Percentiles rank a stretch among this genome's conserved stretches.
phyloP scores from a whole-genome alignment of 2,113 vertebrate species.

The Dipodomys ordii region DNA sequence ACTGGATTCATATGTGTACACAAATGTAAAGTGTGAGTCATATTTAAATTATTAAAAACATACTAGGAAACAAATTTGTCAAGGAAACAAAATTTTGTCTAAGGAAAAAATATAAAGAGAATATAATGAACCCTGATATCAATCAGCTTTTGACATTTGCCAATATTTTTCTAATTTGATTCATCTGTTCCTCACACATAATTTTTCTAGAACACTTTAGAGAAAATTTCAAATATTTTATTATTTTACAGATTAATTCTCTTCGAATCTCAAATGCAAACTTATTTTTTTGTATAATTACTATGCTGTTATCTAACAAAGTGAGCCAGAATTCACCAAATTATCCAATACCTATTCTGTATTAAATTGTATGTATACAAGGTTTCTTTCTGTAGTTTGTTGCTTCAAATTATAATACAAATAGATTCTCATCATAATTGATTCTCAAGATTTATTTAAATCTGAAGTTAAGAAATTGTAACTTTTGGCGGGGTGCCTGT shows the following conservation, averaged over 20 bases:
- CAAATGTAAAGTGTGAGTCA: no score
- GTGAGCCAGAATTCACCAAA: background rate
- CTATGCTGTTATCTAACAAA: constrained; percentile 6
- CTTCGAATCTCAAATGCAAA: background rate
- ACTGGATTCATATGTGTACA: no score
- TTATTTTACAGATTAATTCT: background rate
- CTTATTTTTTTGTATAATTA: background rate
- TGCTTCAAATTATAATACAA: background rate
- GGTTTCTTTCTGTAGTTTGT: no score
- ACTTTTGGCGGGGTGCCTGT: no score
- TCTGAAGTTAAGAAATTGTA: background rate
- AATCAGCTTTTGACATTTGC: background rate
- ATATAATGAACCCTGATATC: background rate
- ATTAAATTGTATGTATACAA: background rate
- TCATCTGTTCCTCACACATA: background rate
- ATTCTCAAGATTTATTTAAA: constrained; percentile 9
- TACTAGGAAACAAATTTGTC: no score
- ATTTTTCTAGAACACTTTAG: background rate
- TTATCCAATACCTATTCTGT: background rate
- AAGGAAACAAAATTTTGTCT: no score
- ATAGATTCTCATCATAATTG: background rate
- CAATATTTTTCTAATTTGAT: no score
- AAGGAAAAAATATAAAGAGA: background rate
- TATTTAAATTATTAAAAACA: no score
- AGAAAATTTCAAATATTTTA: background rate